Evolutionary conservation across 2,797 vertebrate species (phyloP).

Genomic region (Enteromius viviparus): DNA sequence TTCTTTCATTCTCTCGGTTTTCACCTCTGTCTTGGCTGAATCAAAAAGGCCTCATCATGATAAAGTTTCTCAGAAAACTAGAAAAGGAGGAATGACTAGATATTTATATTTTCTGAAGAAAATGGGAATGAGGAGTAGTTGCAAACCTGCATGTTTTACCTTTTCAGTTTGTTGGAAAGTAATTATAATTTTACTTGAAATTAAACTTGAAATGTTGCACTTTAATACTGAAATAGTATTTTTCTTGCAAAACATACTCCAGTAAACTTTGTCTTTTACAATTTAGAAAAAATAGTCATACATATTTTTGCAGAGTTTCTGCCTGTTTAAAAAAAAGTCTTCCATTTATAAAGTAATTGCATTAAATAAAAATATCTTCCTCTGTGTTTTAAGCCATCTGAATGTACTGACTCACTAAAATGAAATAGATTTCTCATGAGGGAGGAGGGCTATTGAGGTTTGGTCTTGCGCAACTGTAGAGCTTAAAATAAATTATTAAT

Average conservation of each 20-base stretch:
- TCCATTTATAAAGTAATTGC: neutral
- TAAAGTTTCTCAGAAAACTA: neutral
- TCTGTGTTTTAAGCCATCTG: neutral
- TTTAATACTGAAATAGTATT: neutral
- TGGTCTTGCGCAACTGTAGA: neutral
- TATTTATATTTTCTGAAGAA: neutral
- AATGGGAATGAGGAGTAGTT: neutral
- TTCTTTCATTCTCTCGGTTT: conserved; percentile 2
- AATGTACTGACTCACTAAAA: neutral
- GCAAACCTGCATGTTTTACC: neutral
- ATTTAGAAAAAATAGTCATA: neutral
- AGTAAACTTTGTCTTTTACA: neutral
- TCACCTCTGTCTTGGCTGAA: conserved; percentile 15
- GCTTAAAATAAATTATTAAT: neutral
- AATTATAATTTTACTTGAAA: no score
- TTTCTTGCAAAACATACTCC: neutral
- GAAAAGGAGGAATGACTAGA: neutral
- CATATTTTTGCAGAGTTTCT: neutral
- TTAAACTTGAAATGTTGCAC: neutral
- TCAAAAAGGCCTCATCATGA: neutral
- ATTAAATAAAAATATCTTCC: neutral
- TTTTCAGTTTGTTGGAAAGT: neutral
- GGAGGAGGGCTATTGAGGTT: neutral
- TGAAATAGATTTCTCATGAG: neutral
- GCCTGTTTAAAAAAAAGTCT: no score